Conservation (phyloP, 30 jellyfish, hydroid and myxozoan species). For the Hydractinia symbiolongicarpus region DNA sequence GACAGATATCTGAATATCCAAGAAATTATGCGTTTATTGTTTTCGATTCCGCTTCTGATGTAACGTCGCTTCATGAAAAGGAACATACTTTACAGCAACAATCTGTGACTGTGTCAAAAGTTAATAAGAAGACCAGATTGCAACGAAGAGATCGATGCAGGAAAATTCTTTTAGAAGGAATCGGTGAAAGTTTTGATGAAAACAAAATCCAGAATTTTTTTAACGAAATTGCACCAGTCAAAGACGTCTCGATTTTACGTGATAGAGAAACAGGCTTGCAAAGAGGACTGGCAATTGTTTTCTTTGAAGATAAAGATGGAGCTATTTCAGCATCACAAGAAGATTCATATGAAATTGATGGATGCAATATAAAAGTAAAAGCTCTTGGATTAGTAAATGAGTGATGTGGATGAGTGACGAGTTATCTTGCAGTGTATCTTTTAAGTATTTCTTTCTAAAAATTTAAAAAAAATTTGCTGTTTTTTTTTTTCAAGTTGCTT, state of each 20-base stretch:
- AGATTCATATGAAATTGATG: constrained; percentile 4
- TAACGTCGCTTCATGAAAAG: neutral
- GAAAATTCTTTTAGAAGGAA: neutral
- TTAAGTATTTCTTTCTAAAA: no score
- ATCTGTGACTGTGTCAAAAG: neutral
- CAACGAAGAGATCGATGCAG: constrained; percentile 9
- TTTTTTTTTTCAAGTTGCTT: no score
- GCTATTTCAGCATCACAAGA: neutral
- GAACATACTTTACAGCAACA: neutral
- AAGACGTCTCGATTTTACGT: neutral
- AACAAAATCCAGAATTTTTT: neutral
- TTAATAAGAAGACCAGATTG: neutral
- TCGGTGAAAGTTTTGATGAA: neutral
- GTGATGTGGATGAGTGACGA: no score
- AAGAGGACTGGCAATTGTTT: neutral
- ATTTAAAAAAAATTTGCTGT: no score
- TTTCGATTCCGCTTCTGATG: neutral
- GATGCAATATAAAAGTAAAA: neutral
- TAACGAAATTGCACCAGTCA: neutral
- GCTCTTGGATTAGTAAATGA: neutral
- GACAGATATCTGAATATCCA: no score
- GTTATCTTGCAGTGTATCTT: no score
- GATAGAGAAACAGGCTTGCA: constrained; percentile 6
- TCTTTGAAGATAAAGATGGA: neutral
- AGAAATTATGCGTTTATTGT: neutral